A percentile compares a stretch with the other conserved stretches of the same genome.
Evolutionary conservation across 1,140 invertebrate genomes (phyloP).

Genomic region (Asobara japonica): DNA sequence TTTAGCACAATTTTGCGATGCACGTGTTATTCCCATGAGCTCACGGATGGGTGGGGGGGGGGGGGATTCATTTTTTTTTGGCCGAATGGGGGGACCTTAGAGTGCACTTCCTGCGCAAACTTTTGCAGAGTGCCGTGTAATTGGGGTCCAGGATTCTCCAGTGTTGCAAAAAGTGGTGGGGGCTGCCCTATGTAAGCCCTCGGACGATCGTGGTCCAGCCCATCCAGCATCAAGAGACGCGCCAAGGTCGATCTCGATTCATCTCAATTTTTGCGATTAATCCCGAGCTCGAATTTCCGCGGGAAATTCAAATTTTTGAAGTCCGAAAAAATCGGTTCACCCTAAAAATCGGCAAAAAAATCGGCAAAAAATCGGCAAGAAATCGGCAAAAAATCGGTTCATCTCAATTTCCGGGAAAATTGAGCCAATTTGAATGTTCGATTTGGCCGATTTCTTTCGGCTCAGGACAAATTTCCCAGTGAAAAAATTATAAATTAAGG

Average conservation of each 20-base stretch:
- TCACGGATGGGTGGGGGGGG: neutral
- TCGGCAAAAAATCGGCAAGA: too few species aligned
- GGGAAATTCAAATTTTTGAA: too few species aligned
- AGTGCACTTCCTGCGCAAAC: constrained; percentile 57
- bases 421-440: too few species aligned
- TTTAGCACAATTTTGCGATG: neutral
- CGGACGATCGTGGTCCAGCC: constrained; percentile 62
- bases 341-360: too few species aligned
- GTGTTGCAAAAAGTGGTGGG: constrained; percentile 52
- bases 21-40: neutral
- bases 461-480: too few species aligned
- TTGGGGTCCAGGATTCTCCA: constrained; percentile 58
- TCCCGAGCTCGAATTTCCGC: too few species aligned
- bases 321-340: too few species aligned
- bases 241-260: constrained; percentile 51
- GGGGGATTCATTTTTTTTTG: neutral
- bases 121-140: constrained; percentile 59
- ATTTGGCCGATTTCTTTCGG: too few species aligned
- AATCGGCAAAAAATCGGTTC: too few species aligned
- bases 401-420: too few species aligned
- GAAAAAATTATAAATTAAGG: too few species aligned
- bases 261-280: constrained; percentile 30
- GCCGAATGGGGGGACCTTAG: constrained; percentile 16
- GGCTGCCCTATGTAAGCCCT: constrained; percentile 67
- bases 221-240: constrained; percentile 63